Evolutionary conservation across 2,797 vertebrate genomes (phyloP).

Genomic region (Dallia pectoralis): DNA sequence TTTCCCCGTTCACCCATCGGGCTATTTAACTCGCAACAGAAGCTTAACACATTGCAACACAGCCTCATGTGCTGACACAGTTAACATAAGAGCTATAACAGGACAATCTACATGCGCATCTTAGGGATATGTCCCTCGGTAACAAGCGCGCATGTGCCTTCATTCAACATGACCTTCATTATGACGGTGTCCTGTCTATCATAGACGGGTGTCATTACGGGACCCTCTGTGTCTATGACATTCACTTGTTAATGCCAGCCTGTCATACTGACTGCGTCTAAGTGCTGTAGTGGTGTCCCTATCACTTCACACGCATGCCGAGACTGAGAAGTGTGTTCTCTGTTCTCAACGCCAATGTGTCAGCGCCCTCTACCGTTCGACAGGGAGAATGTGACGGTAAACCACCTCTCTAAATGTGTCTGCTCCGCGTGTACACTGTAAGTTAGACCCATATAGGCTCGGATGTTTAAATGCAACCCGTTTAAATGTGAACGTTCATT

Average conservation of each 20-base stretch:
- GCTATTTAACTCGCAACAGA: not conserved
- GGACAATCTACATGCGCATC: not conserved
- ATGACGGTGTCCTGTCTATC: not conserved
- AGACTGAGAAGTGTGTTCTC: slow-evolving; percentile 55
- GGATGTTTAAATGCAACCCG: not conserved
- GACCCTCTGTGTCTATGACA: slow-evolving; percentile 35
- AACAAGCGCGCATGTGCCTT: not conserved
- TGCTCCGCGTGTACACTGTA: too few species aligned
- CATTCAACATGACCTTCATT: slow-evolving; percentile 6
- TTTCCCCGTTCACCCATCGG: not conserved
- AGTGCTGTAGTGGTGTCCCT: not conserved
- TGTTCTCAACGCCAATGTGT: slow-evolving; percentile 31
- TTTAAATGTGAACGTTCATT: slow-evolving; percentile 25
- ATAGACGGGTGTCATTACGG: slow-evolving; percentile 28
- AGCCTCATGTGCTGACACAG: not conserved
- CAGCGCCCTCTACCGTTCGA: slow-evolving; percentile 53
- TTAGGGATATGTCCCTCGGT: not conserved
- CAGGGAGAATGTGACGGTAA: not conserved
- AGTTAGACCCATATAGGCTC: too few species aligned
- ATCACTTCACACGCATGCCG: slow-evolving; percentile 57
- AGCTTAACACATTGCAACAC: slow-evolving; percentile 1
- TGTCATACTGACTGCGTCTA: slow-evolving; percentile 10
- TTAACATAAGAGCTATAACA: not conserved
- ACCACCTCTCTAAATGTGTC: not conserved
- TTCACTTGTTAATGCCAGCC: slow-evolving; percentile 54